Base-by-base conservation (phyloP, 2,888 invertebrate genomes). In the Atherix ibis region DNA sequence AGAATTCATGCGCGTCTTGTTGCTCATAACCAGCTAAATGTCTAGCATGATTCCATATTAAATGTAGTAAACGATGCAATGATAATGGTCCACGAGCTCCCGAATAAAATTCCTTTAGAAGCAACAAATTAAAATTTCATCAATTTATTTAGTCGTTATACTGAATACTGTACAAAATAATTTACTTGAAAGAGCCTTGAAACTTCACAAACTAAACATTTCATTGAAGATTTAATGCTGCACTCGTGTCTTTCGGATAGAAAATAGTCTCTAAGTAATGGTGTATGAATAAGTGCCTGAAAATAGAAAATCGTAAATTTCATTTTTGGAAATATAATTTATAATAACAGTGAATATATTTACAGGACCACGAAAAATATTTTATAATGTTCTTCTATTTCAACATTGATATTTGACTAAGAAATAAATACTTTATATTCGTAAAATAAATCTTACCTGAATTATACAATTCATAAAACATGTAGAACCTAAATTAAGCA, bases 401-500 rank as follows among this genome's bases (percentile, higher is more conserved):
- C n/a, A n/a, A n/a, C n/a, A n/a, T n/a, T n/a, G n/a, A n/a, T n/a
- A n/a, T n/a, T n/a, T n/a, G n/a, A n/a, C n/a, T n/a, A n/a, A n/a
- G n/a, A n/a, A n/a, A n/a, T n/a, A n/a, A n/a, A n/a, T n/a, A n/a
- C n/a, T n/a, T n/a, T n/a, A n/a, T n/a, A n/a, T n/a, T n/a, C n/a
- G n/a, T n/a, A n/a, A n/a, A n/a, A n/a, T n/a, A n/a, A n/a, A n/a
- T n/a, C n/a, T 48, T 44, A 71, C 72, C 68, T 91, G 89, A 8
- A 97, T 81, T 48, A 97, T 92, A 54, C 92, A 92, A 62, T 94
- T 97, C 89, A 98, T 92, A 57, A 94, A 98, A 64, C 97, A 98
- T 4, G 97, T 97, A 46, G 91, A 84, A 22, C 97, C 97, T 42
- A 98, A 67, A 64, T 98, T 98, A 50, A 94, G 78, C 36, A 98